Percentiles rank a stretch among this genome's conserved stretches.
phyloP scores from a whole-genome alignment of 2,888 invertebrate species.

The Eustalomyia histrio region DNA sequence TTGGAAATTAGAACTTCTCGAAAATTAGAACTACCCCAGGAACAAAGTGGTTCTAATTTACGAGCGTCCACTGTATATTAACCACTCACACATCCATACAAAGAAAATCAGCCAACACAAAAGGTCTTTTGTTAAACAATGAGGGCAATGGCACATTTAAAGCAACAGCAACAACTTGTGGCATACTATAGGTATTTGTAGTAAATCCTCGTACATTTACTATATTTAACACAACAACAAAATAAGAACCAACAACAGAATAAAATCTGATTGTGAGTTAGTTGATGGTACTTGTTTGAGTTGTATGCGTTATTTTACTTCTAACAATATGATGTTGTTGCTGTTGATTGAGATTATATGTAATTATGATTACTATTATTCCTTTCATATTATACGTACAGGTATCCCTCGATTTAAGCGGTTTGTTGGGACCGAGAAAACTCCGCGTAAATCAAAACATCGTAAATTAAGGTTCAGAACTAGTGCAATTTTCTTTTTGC shows the following conservation, averaged over 20 bases:
- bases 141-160: constrained; percentile 58
- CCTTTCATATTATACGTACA: too few species aligned
- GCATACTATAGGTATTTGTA: constrained; percentile 33
- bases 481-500: too few species aligned
- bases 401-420: too few species aligned
- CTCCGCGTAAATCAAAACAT: too few species aligned
- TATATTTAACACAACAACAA: constrained; percentile 44
- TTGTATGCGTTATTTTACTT: background rate
- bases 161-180: constrained; percentile 61
- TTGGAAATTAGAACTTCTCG: too few species aligned
- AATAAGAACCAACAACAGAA: background rate
- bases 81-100: constrained; percentile 14
- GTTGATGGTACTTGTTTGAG: background rate
- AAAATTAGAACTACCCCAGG: too few species aligned
- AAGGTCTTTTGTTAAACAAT: constrained; percentile 48
- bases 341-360: constrained; percentile 48
- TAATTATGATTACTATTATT: constrained; percentile 44
- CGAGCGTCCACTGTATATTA: background rate
- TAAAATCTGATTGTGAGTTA: background rate
- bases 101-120: constrained; percentile 54
- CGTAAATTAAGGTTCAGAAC: too few species aligned
- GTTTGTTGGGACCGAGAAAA: too few species aligned
- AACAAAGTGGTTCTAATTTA: too few species aligned
- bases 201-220: background rate
- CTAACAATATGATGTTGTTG: constrained; percentile 13